These are phyloP conservation scores for Eupithecia exiguata DNA, from an alignment of 2,888 invertebrate genomes.

Conservation along the genomic window DNA sequence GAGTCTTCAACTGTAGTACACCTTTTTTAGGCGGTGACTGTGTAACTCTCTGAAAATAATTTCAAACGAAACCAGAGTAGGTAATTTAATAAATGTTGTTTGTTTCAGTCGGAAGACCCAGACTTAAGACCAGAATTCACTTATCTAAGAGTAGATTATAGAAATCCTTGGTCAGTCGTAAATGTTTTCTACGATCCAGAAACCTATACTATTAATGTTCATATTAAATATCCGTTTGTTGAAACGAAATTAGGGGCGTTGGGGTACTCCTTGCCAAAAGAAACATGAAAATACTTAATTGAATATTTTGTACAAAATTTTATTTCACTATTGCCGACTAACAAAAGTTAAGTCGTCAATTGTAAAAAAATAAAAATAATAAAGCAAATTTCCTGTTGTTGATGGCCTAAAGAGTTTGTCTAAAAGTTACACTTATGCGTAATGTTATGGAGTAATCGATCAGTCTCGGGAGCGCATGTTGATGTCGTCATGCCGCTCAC, in stretches of 20 bases:
- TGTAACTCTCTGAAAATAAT: neutral
- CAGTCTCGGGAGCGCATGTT: slow-evolving; percentile 74
- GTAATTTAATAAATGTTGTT: slow-evolving; percentile 16
- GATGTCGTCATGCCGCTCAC: slow-evolving; percentile 78
- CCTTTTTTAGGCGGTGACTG: neutral
- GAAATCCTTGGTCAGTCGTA: slow-evolving; percentile 49
- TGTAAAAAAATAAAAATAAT: slow-evolving; percentile 76
- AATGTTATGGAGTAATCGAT: slow-evolving; percentile 33
- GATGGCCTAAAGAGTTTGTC: slow-evolving; percentile 64
- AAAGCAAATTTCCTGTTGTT: slow-evolving; percentile 73
- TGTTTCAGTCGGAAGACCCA: slow-evolving; percentile 43
- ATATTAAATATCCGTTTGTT: slow-evolving; percentile 53
- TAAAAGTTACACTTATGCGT: slow-evolving; percentile 54
- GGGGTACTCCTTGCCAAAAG: slow-evolving; percentile 51
- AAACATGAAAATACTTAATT: neutral
- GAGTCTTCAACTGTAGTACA: neutral
- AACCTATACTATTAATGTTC: slow-evolving; percentile 43
- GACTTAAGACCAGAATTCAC: slow-evolving; percentile 43
- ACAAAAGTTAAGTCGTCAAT: slow-evolving; percentile 77
- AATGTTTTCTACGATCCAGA: slow-evolving; percentile 43
- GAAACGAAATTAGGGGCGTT: slow-evolving; percentile 49
- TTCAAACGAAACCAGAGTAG: neutral
- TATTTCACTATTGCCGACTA: slow-evolving; percentile 77
- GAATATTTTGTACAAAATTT: slow-evolving; percentile 61
- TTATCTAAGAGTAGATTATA: slow-evolving; percentile 52